Base-by-base conservation (phyloP, 2,888 invertebrate species). In the Fabriciana adippe region DNA sequence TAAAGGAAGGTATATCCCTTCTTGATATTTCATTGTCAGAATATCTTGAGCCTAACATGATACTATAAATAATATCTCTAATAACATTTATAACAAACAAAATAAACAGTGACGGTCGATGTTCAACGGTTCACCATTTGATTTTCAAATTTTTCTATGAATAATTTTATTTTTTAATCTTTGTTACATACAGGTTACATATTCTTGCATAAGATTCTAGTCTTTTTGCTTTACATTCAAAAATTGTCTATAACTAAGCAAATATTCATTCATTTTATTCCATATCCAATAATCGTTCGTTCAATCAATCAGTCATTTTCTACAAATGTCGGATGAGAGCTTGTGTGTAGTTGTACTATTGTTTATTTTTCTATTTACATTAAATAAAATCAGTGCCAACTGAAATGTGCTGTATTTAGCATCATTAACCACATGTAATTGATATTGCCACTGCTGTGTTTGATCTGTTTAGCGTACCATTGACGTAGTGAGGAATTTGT, bases 1-100 rank as follows among this genome's bases (percentile, higher is more conserved):
- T 90, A 75, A 92, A 93, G 8, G 93, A 93, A n/a, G 91, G 91
- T 54, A 92, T 84, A 64, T 89, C 90, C 11, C 90, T 80, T 65
- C 71, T 84, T 0, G 81, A 80, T 35, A 73, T 71, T 14, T 88
- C 86, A 61, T 83, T 81, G 55, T 86, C 86, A 3, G 90, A 89
- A 77, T 72, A 81, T 59, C 88, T 78, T 74, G 80, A 82, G 64
- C 87, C 85, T 67, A 76, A 76, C 79, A 85, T 86, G 35, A 66
- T 64, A 53, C 54, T 48, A 66, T 50, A 66, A 54, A 57, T 63
- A 18, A 18, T 48, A 51, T 18, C 13, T 50, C 21, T 53, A 35
- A 16, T 26, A 63, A 41, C n/a, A 70, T 53, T 70, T 64, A 66
- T 45, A 60, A 66, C 16, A 69, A 67, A 50, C 4, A 64, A 62